phyloP scores from a whole-genome alignment of 2,113 vertebrate genomes.

The Bucco capensis region DNA sequence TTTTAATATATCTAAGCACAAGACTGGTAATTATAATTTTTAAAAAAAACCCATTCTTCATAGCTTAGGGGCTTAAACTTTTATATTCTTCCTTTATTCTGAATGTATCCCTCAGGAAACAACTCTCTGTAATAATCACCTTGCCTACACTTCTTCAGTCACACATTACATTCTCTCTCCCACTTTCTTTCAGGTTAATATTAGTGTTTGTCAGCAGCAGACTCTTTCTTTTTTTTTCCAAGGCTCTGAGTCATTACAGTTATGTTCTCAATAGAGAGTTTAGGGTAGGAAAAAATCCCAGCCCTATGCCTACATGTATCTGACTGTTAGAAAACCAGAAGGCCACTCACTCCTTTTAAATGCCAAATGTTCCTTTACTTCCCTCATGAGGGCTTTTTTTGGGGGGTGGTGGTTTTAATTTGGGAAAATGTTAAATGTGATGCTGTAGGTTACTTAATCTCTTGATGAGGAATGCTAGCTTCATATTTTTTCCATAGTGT shows the following conservation, averaged over 20 bases:
- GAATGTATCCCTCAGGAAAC: conserved; percentile 37
- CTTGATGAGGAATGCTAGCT: not conserved
- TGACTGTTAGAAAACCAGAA: conserved; percentile 59
- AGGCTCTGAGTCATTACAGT: conserved; percentile 71
- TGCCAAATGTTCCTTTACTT: conserved; percentile 65
- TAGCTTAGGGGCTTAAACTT: conserved; percentile 44
- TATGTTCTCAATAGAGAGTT: conserved; percentile 68
- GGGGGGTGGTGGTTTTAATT: not conserved
- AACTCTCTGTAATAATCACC: conserved; percentile 54
- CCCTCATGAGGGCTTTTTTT: not conserved
- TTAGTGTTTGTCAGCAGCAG: conserved; percentile 65
- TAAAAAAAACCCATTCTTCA: not conserved
- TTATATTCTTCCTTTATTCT: conserved; percentile 56
- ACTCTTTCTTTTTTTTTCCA: not conserved
- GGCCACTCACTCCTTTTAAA: conserved; percentile 66
- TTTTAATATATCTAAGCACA: conserved; percentile 31
- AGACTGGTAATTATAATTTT: conserved; percentile 42
- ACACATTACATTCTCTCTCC: conserved; percentile 61
- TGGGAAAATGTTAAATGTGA: conserved; percentile 50
- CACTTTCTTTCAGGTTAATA: conserved; percentile 58
- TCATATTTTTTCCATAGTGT: no score
- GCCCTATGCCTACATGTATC: conserved; percentile 59
- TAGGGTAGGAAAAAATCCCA: conserved; percentile 45
- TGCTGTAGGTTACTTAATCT: conserved; percentile 39
- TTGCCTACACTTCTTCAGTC: conserved; percentile 56